Percentiles rank a stretch among this genome's conserved stretches.
Conservation (phyloP, 2,113 vertebrate species). For the Electrona antarctica region DNA sequence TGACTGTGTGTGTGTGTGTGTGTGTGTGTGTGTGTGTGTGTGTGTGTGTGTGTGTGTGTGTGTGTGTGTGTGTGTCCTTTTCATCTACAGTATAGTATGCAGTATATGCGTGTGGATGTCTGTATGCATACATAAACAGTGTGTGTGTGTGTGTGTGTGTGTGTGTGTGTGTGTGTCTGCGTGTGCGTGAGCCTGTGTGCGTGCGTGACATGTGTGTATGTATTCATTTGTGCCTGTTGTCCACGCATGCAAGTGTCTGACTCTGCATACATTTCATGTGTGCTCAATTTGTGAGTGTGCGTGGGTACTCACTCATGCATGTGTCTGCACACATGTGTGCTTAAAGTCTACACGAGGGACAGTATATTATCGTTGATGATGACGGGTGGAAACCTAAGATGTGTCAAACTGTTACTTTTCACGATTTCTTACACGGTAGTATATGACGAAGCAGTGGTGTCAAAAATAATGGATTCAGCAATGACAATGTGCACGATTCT, state of each 20-base stretch:
- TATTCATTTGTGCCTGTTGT: not conserved
- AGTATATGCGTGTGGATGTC: not conserved
- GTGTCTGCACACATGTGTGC: not conserved
- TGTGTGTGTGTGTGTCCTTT: conserved; percentile 8
- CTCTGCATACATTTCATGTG: too few species aligned
- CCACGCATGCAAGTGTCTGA: too few species aligned
- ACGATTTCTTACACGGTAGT: too few species aligned
- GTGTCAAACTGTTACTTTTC: too few species aligned
- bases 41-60: conserved; percentile 17
- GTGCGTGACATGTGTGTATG: conserved; percentile 5
- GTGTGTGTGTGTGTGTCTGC: conserved; percentile 8
- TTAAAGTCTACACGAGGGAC: not conserved
- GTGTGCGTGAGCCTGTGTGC: conserved; percentile 6
- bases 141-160: conserved; percentile 5
- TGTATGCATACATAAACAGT: not conserved
- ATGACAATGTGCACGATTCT: too few species aligned
- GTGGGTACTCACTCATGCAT: not conserved
- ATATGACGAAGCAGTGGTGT: too few species aligned
- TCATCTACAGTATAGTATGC: not conserved
- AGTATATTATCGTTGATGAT: too few species aligned
- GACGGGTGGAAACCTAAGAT: too few species aligned
- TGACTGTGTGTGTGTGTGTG: not conserved
- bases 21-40: not conserved
- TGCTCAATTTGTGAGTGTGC: too few species aligned
- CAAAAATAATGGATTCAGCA: too few species aligned